phyloP scores from a whole-genome alignment of 2,888 invertebrate species.

The Drosophila peninsularis region DNA sequence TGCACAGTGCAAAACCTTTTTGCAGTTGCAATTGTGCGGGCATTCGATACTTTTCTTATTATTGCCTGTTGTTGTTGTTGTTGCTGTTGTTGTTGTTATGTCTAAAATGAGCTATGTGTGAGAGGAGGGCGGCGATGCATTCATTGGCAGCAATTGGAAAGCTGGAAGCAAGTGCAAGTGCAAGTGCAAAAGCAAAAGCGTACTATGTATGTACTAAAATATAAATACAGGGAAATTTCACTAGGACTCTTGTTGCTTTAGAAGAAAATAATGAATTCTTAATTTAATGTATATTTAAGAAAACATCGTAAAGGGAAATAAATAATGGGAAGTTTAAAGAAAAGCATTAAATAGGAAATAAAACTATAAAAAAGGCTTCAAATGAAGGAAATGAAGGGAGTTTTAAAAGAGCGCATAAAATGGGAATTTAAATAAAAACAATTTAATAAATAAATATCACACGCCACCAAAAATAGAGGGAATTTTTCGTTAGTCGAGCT shows the following conservation, averaged over 20 bases:
- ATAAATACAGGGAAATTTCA: background rate
- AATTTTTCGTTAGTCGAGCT: background rate
- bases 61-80: conserved; percentile 10
- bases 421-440: background rate
- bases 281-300: no score
- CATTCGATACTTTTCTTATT: conserved; percentile 38
- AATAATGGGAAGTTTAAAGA: no score
- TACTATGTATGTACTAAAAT: background rate
- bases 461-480: background rate
- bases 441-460: background rate
- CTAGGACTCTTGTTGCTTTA: no score
- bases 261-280: no score
- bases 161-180: conserved; percentile 22
- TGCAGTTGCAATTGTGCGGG: conserved; percentile 38
- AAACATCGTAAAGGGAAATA: no score
- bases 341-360: no score
- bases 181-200: conserved; percentile 3
- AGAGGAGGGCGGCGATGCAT: conserved; percentile 9
- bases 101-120: conserved; percentile 38
- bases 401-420: background rate
- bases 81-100: conserved; percentile 15
- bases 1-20: conserved; percentile 29
- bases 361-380: no score
- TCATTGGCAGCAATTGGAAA: conserved; percentile 19
- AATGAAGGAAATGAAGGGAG: no score